A percentile compares a stretch with the other conserved stretches of the same genome.
These are phyloP conservation scores for Agriopis marginaria DNA, from an alignment of 2,888 invertebrate genomes.

Conservation along the genomic window DNA sequence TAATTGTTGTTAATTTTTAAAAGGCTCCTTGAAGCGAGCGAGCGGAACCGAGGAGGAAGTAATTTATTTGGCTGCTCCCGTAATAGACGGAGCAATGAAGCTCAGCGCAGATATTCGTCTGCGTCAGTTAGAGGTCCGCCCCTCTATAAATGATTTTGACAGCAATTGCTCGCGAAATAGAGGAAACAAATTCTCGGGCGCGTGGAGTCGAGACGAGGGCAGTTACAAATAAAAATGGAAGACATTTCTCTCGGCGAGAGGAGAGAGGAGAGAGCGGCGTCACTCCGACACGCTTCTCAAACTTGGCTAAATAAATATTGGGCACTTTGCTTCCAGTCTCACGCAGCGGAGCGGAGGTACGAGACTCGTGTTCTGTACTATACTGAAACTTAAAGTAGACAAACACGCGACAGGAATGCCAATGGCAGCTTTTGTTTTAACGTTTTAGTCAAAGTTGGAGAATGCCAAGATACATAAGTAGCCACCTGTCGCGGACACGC, in stretches of 20 bases:
- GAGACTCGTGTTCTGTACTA: neutral
- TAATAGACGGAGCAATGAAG: slow-evolving; percentile 19
- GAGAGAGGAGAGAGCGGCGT: neutral
- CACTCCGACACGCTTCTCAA: neutral
- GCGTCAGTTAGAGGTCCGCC: slow-evolving; percentile 28
- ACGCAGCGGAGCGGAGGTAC: neutral
- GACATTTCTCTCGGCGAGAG: slow-evolving; percentile 19
- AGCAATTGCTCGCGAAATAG: slow-evolving; percentile 41
- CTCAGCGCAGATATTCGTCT: slow-evolving; percentile 19
- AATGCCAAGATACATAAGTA: neutral
- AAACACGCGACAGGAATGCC: neutral
- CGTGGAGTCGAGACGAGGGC: slow-evolving; percentile 8
- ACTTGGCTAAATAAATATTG: slow-evolving; percentile 21
- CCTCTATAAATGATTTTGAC: slow-evolving; percentile 40
- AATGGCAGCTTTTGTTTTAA: slow-evolving; percentile 4
- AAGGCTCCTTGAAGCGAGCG: neutral
- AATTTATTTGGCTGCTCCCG: slow-evolving; percentile 20
- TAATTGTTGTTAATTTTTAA: slow-evolving; percentile 4
- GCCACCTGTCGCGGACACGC: neutral
- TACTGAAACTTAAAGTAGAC: slow-evolving; percentile 8
- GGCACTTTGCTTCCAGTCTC: slow-evolving; percentile 8
- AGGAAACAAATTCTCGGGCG: slow-evolving; percentile 34
- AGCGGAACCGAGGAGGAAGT: slow-evolving; percentile 2
- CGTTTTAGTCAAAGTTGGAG: neutral
- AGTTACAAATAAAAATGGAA: slow-evolving; percentile 24